Evolutionary conservation across 1,140 invertebrate genomes (phyloP), one percentile per base, ranked within the genome.

Genomic region (Aethina tumida): DNA sequence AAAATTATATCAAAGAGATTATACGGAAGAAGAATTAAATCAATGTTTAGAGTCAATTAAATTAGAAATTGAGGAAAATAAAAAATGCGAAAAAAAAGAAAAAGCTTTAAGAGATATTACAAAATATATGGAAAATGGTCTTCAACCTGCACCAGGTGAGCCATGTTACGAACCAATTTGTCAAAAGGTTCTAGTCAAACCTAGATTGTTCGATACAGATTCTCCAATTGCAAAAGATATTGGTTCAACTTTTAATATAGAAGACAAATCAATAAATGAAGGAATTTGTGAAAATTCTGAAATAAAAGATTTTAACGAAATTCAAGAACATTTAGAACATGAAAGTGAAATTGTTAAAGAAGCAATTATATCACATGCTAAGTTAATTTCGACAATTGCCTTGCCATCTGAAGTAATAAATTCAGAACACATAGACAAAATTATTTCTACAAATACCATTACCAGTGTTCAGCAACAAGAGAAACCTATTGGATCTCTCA

Each of bases 321-420:
- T 7, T 24, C 7, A 24, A 7, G 7, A 7, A 24, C 22, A 7
- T n/a, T 7, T 7, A 18, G 35, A 35, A 20, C n/a, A 18, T 29
- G 28, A 41, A 9, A 41, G 35, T 41, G 37, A 41, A 26, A 50
- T 52, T 13, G 48, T 57, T 16, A 49, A 48, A 42, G 42, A 53
- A 49, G 49, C 48, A 9, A 25, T 57, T 22, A 35, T 47, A 19
- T 37, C 55, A 4, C 41, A 55, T 25, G 45, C 49, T 6, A 49
- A 47, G 37, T 24, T 55, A 28, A 36, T 55, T 6, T 50, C 52
- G 2, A 37, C 40, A 6, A 55, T 55, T 31, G 51, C 48, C 8
- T 41, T 53, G 17, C 53, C 53, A 4, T 13, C 47, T 26, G 24
- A 38, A 31, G 17, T 47, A 35, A 14, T 42, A 2, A 39, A 39